Evolutionary conservation across 2,797 vertebrate genomes (phyloP), one percentile per base, ranked within the genome.

Genomic region (Sebastes matsubarae): DNA sequence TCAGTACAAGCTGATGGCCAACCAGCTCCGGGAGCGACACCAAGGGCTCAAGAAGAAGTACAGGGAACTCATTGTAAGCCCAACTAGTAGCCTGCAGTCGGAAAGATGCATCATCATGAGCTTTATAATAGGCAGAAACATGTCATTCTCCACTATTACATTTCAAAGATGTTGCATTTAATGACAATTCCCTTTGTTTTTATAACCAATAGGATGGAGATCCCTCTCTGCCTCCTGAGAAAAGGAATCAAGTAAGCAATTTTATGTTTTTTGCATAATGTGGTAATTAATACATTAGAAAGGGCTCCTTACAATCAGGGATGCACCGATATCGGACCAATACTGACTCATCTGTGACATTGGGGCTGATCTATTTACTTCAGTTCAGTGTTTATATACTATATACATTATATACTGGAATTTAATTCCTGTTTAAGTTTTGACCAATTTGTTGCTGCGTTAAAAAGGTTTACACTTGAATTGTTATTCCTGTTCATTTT

Each of bases 1-100:
- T 94, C 98, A 99, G 92, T 99, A 96, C 96, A 96, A 98, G 64
- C 97, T 99, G 89, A 99, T 99, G 98, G 98, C 98, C 74, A 99
- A 99, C 88, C 98, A 99, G 95, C 94, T 99, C 3, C 96, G 98
- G 1, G 98, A 99, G 64, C 95, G 95, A 14, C 99, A 99, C 92
- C 98, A 99, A 87, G 95, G 97, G 16, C 95, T 99, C 84, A 99
- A 99, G 92, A 99, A 98, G 95, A 99, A 99, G 88, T 97, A 99
- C 91, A 95, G 96, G 34, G 98, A 99, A 32, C 94, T 99, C 83
- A 97, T 99, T 75, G 98, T 99, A 95, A 72, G 97, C 69, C 75
- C 30, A 58, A 50, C 12, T 14, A 27, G 6, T 24, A 1, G 50
- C 50, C 42, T 46, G 46, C 58, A 6, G 20, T 22, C 24, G 22